phyloP scores from a whole-genome alignment of 92 coral and sea anemone species.

The Parazoanthus darwini region DNA sequence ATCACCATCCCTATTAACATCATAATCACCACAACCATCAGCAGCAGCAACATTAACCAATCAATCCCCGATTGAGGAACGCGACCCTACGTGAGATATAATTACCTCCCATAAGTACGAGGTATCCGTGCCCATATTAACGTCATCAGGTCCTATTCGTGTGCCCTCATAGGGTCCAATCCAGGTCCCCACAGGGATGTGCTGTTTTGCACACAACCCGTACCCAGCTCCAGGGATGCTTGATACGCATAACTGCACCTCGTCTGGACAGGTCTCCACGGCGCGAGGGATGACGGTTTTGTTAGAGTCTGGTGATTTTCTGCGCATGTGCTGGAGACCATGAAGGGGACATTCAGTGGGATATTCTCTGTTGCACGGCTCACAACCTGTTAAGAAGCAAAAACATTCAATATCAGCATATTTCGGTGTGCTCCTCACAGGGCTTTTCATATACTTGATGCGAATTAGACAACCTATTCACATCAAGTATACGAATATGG shows the following conservation, averaged over 20 bases:
- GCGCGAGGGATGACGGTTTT: slow-evolving; percentile 3
- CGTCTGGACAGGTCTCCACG: slow-evolving; percentile 27
- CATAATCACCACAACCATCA: too few species aligned
- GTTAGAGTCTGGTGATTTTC: slow-evolving; percentile 7
- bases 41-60: too few species aligned
- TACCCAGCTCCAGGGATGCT: slow-evolving; percentile 67
- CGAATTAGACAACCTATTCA: too few species aligned
- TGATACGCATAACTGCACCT: slow-evolving; percentile 69
- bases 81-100: too few species aligned
- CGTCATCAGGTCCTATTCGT: slow-evolving; percentile 71
- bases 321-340: slow-evolving; percentile 13
- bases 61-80: neutral
- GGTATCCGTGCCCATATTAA: slow-evolving; percentile 67
- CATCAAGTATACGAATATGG: too few species aligned
- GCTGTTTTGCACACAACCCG: slow-evolving; percentile 79
- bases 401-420: too few species aligned
- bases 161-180: slow-evolving; percentile 94
- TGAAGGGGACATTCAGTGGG: slow-evolving; percentile 18
- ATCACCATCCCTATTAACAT: neutral
- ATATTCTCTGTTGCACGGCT: slow-evolving; percentile 17
- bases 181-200: slow-evolving; percentile 91
- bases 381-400: neutral
- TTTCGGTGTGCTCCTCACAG: too few species aligned
- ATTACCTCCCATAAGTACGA: slow-evolving; percentile 92
- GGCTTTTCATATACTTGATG: too few species aligned